phyloP scores from a whole-genome alignment of 2,113 vertebrate species.

The Tringa solitaria region DNA sequence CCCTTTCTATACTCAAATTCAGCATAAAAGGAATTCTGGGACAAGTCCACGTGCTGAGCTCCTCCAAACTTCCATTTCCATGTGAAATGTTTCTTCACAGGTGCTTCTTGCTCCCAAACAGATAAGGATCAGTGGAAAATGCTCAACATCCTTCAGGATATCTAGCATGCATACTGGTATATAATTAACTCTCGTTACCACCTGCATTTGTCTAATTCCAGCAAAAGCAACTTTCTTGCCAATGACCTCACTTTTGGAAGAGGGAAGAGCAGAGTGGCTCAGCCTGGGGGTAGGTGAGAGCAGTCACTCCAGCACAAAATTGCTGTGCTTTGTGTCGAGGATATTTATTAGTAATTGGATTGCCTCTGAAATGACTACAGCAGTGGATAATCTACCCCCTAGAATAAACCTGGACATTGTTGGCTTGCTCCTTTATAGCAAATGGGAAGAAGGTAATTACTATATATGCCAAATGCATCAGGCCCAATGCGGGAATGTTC shows the following conservation, averaged over 20 bases:
- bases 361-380: background rate
- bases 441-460: background rate
- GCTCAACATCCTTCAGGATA: background rate
- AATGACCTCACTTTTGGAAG: constrained; percentile 14
- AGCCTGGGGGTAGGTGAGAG: constrained; percentile 7
- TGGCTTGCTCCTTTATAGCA: background rate
- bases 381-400: background rate
- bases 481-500: background rate
- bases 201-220: constrained; percentile 26
- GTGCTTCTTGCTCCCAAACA: background rate
- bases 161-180: background rate
- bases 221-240: background rate
- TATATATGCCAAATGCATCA: background rate
- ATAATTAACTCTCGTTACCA: background rate
- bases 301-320: background rate
- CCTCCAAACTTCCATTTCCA: background rate
- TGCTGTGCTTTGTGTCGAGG: background rate
- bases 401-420: background rate
- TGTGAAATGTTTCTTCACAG: background rate
- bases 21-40: background rate
- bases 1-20: background rate
- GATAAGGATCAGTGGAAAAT: background rate
- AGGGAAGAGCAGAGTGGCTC: background rate
- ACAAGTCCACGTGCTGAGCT: background rate
- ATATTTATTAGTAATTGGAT: constrained; percentile 1